Evolutionary conservation across 2,888 invertebrate genomes (phyloP).

Genomic region (Xylophagus ater): DNA sequence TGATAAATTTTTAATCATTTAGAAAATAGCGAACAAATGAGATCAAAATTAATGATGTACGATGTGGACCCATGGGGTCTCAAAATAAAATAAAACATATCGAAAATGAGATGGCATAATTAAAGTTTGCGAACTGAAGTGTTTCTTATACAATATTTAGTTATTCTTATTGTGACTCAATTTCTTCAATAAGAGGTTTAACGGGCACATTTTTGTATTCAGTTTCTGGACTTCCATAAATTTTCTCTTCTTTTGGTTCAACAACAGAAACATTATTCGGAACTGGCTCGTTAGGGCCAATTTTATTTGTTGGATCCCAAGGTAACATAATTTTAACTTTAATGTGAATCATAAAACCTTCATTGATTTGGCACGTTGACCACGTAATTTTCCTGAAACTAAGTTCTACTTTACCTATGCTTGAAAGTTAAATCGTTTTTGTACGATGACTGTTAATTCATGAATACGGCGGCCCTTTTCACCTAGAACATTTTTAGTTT

Average conservation of each 20-base stretch:
- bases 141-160: too few species aligned
- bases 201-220: slow-evolving; percentile 38
- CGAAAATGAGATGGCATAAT: too few species aligned
- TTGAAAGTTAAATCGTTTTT: slow-evolving; percentile 91
- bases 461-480: slow-evolving; percentile 95
- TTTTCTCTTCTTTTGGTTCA: slow-evolving; percentile 91
- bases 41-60: slow-evolving; percentile 14
- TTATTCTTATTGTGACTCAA: slow-evolving; percentile 20
- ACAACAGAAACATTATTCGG: slow-evolving; percentile 96
- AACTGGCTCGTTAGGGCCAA: slow-evolving; percentile 92
- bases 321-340: slow-evolving; percentile 99
- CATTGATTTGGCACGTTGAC: slow-evolving; percentile 99
- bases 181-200: slow-evolving; percentile 31
- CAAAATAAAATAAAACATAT: too few species aligned
- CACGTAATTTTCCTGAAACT: slow-evolving; percentile 96
- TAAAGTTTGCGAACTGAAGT: too few species aligned
- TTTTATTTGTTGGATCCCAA: slow-evolving; percentile 95
- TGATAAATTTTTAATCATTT: too few species aligned
- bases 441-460: slow-evolving; percentile 95
- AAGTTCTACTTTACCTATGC: slow-evolving; percentile 95
- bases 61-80: slow-evolving; percentile 10
- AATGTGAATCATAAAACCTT: slow-evolving; percentile 99
- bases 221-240: slow-evolving; percentile 40
- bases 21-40: slow-evolving; percentile 11
- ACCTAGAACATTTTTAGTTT: slow-evolving; percentile 96